Base-by-base conservation (phyloP, 92 coral and sea anemone species). In the Phenganax stokvisi region DNA sequence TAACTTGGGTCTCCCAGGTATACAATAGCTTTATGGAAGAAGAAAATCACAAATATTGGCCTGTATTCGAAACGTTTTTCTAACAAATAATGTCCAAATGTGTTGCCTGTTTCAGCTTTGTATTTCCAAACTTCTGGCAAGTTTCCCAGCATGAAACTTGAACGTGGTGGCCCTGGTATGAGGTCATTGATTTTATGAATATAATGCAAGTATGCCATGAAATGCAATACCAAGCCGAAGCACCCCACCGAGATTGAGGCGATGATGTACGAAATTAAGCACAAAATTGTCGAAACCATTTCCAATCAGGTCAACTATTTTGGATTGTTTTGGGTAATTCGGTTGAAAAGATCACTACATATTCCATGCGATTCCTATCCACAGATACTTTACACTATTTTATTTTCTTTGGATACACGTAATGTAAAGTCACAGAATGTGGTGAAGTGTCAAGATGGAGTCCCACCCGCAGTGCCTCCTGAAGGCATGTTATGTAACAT, bases 121-220 rank as follows among this genome's bases (percentile, higher is more conserved):
- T 69, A 69, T 69, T 31, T 51, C 74, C 1, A 12, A 69, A 69
- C 1, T 17, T 69, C 74, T 27, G 12, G 74, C 1, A 69, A 8
- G 31, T 69, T 31, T 12, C 74, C 74, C 17, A 69, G 27, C 4
- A 69, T 69, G 55, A 69, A 69, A 69, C 74, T 69, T 16, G 74
- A 69, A 4, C 74, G 74, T 7, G 74, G 74, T 51, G 74, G 74
- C 30, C 74, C 74, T 30, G 74, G 74, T n/a, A 69, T 17, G 31
- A 8, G 74, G 13, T 69, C 55, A 51, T 69, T 30, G 55, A 69
- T 69, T 51, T 69, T 69, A 51, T 69, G 74, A 69, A 69, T 31
- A 51, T 69, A 69, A 51, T 69, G 31, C 51, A 69, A 69, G 30
- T 69, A 69, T 69, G 55, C 52, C 53, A 31, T 12, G 31, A 31